Percentiles rank a stretch among this genome's conserved stretches.
Evolutionary conservation across 2,113 vertebrate species (phyloP).

Genomic region (Rhegmatorhina hoffmannsi): DNA sequence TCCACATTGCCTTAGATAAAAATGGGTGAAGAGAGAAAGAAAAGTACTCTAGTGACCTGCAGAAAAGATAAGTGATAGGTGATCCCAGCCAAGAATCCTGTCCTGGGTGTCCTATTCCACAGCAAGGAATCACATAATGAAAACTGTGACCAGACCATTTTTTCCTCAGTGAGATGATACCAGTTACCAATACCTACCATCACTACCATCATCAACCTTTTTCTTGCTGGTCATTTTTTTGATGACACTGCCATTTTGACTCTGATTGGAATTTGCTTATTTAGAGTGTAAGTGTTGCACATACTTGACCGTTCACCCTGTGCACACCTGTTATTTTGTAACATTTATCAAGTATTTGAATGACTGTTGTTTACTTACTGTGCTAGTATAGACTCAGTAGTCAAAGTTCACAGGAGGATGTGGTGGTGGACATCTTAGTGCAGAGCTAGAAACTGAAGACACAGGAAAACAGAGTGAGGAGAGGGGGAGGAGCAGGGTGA

Average conservation of each 20-base stretch:
- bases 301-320: not conserved
- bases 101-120: not conserved
- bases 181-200: not conserved
- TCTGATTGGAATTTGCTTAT: not conserved
- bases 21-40: not conserved
- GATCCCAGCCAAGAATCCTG: not conserved
- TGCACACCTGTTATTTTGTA: not conserved
- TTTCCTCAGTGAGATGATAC: not conserved
- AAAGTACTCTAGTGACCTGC: not conserved
- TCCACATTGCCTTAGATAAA: not conserved
- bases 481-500: not conserved
- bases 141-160: rapidly evolving
- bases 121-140: not conserved
- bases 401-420: not conserved
- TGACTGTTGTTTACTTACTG: not conserved
- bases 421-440: not conserved
- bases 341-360: not conserved
- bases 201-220: not conserved
- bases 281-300: not conserved
- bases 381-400: not conserved
- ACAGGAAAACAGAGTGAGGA: not conserved
- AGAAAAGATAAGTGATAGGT: not conserved
- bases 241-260: not conserved
- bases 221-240: not conserved
- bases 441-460: not conserved